Conservation (phyloP, 2,888 invertebrate genomes). For the Mesorhabditis sp. region DNA sequence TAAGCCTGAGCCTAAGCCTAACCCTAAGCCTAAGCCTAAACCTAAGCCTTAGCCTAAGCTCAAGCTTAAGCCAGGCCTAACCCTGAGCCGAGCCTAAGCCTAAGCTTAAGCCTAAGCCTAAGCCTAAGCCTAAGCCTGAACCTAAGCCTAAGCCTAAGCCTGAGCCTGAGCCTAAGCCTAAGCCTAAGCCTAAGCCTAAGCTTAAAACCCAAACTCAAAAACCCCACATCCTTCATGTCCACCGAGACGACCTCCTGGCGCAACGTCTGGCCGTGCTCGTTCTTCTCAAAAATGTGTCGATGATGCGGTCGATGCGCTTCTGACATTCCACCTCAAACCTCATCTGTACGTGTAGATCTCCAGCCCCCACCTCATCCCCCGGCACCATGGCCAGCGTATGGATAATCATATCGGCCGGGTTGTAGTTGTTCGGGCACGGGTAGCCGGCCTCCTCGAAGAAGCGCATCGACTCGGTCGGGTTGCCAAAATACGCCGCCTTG, state of each 20-base stretch:
- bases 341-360: neutral
- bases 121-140: too few species aligned
- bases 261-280: constrained; percentile 11
- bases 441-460: constrained; percentile 49
- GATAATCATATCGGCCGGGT: constrained; percentile 88
- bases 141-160: too few species aligned
- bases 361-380: constrained; percentile 69
- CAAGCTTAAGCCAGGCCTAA: too few species aligned
- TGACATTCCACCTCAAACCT: constrained; percentile 20
- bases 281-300: constrained; percentile 54
- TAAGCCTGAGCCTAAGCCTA: too few species aligned
- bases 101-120: too few species aligned
- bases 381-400: constrained; percentile 81
- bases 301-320: constrained; percentile 46
- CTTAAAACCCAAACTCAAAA: neutral
- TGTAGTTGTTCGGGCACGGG: constrained; percentile 75
- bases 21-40: too few species aligned
- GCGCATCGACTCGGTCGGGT: constrained; percentile 22
- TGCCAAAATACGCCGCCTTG: constrained; percentile 70
- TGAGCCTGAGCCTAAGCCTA: too few species aligned
- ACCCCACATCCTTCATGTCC: neutral
- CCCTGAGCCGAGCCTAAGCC: too few species aligned
- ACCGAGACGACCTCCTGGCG: neutral
- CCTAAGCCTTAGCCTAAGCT: too few species aligned
- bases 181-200: too few species aligned